A percentile compares a stretch with the other conserved stretches of the same genome.
These are phyloP conservation scores for Piaya cayana DNA, from an alignment of 2,113 vertebrate genomes.

Conservation along the genomic window DNA sequence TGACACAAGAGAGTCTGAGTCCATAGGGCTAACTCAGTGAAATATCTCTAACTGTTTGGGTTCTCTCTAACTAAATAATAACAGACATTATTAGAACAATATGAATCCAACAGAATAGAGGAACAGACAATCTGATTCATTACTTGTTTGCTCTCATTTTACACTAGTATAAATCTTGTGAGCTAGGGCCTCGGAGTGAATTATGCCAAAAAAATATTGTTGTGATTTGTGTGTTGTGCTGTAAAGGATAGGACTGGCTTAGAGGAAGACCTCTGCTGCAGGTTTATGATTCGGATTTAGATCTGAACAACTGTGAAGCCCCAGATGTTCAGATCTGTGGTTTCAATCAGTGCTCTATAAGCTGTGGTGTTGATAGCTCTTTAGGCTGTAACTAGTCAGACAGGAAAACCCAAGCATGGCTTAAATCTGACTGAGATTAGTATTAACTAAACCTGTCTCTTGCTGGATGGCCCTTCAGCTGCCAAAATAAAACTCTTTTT, in stretches of 20 bases:
- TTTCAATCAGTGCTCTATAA: background rate
- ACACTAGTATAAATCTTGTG: background rate
- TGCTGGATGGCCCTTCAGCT: background rate
- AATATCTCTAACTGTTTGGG: background rate
- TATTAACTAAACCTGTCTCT: background rate
- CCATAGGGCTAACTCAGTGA: background rate
- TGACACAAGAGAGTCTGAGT: background rate
- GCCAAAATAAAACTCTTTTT: background rate
- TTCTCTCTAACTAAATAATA: background rate
- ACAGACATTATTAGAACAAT: background rate
- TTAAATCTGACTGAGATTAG: background rate
- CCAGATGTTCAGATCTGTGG: background rate
- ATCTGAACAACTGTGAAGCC: background rate
- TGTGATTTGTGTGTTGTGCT: background rate
- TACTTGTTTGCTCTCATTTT: background rate
- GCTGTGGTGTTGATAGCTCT: background rate
- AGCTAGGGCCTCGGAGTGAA: background rate
- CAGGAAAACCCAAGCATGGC: background rate
- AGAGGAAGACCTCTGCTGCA: background rate
- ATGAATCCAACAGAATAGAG: background rate
- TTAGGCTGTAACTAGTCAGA: background rate
- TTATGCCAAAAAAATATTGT: background rate
- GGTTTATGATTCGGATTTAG: slow-evolving; percentile 9
- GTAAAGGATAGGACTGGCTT: background rate
- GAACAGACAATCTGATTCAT: background rate